Evolutionary conservation across 2,888 invertebrate genomes (phyloP), one percentile per base, ranked within the genome.

Genomic region (Ectobius pallidus): DNA sequence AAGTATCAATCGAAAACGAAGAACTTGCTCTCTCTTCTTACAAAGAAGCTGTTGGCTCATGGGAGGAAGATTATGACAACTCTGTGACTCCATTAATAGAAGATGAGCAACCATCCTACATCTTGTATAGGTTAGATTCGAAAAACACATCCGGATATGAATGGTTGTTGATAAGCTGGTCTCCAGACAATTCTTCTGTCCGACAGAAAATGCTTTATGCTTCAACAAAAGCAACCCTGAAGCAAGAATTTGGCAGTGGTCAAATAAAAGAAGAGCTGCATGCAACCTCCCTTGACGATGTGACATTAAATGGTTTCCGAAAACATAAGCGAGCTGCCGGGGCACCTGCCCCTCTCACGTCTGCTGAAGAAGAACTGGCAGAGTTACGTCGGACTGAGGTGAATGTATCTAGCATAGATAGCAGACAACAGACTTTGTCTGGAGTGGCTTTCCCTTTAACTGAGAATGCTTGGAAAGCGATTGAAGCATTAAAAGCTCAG

Each of bases 121-220:
- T 99, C 77, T 85, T 99, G 69, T 96, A 92, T 82, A 90, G 95
- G 90, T 85, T 95, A 77, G 95, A 95, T 80, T 86, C 88, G 25
- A 92, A 90, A 80, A 92, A 92, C 76, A 88, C 92, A 25, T 85
- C 86, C 14, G 86, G 91, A 7, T 91, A 94, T 83, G 93, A 96
- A 79, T 99, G 99, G 98, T 83, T 99, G 9, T 87, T 96, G 70
- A 90, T 97, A 70, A 94, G 94, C 78, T 99, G 97, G 95, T 95
- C 93, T 0, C 99, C 99, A 0, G 99, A 99, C 80, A 89, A 89
- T 72, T 94, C 97, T 0, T 90, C 93, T 0, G 92, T 98, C 3
- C 86, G 98, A 72, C 92, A 96, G 80, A 99, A 99, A 84, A 99
- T 99, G 99, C 85, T 99, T 70, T 97, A 97, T 80, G 99, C 99